Base-by-base conservation (phyloP, 2,113 vertebrate species). In the Amblyopsis rosae region DNA sequence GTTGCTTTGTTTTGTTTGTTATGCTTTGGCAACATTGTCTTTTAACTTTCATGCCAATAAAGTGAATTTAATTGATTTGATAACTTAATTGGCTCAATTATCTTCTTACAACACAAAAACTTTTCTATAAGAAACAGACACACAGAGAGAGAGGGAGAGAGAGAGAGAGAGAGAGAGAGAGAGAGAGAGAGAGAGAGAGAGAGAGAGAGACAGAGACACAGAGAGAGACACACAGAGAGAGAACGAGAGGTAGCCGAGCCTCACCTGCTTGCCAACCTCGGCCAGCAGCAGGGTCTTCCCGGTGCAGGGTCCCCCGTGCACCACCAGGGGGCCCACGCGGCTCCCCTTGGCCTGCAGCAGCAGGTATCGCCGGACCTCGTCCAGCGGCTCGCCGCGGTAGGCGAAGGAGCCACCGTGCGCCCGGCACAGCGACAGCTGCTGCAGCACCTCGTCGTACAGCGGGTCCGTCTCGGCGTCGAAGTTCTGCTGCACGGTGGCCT, bases 401-500 rank as follows among this genome's bases (percentile, higher is more conserved):
- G 96, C 94, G 13, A 96, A 97, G 88, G 96, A 95, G 11, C 93
- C 86, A 1, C 96, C 93, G 17, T 95, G 95, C 0, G 91, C 96
- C 91, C 96, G 96, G 86, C 97, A 98, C 1, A 99, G 89, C 0
- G 98, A 99, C 1, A 96, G 94, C 77, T 99, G 96, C 77, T 98
- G 98, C 67, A 99, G 92, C 72, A 97, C 94, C 91, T 99, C 97
- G 17, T 98, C 96, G 0, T 99, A 99, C 33, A 98, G 84, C 0
- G 91, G 80, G 76, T 99, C 98, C 2, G 93, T 94, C 88, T 99
- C 98, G 0, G 96, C 96, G 80, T 99, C 97, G 85, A 98, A 98
- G 86, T 98, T 99, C 87, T 98, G 97, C 82, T 99, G 98, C 3
- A 99, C 95, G 0, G 97, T 99, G 67, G 96, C 96, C 79, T 99